Evolutionary conservation across 2,888 invertebrate species (phyloP).

Genomic region (Nasonia oneida): DNA sequence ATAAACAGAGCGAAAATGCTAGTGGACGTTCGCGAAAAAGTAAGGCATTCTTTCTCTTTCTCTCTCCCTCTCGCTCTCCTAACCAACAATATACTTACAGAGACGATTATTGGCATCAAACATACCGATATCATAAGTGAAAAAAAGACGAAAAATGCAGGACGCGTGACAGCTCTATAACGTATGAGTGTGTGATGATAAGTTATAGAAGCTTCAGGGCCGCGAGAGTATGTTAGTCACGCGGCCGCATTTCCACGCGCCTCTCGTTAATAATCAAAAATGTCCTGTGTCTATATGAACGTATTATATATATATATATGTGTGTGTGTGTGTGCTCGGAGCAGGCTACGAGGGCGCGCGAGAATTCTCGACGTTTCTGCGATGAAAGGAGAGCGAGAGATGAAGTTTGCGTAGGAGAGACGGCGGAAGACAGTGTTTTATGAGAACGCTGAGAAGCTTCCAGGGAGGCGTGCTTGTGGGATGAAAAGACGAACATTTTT

Average conservation of each 20-base stretch:
- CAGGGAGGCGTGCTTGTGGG: not conserved
- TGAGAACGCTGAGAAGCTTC: not conserved
- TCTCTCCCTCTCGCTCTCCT: not conserved
- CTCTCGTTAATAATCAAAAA: constrained; percentile 46
- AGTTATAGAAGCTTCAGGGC: not conserved
- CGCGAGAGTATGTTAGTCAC: constrained; percentile 1
- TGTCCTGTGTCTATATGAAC: not conserved
- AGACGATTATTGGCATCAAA: not conserved
- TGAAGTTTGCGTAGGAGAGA: not conserved
- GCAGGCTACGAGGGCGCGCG: not conserved
- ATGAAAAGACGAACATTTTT: not conserved
- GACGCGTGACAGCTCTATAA: not conserved
- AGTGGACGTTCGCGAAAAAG: no score
- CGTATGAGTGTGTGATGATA: not conserved
- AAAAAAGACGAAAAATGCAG: not conserved
- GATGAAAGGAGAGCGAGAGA: not conserved
- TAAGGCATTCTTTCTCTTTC: not conserved
- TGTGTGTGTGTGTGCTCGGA: no score
- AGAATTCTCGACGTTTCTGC: not conserved
- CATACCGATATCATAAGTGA: not conserved
- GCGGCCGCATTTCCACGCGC: constrained; percentile 22
- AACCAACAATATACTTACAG: not conserved
- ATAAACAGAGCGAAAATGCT: no score
- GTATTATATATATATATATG: not conserved
- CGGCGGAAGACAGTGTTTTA: not conserved